Evolutionary conservation across 2,113 vertebrate genomes (phyloP).

Genomic region (Hydrolagus affinis): DNA sequence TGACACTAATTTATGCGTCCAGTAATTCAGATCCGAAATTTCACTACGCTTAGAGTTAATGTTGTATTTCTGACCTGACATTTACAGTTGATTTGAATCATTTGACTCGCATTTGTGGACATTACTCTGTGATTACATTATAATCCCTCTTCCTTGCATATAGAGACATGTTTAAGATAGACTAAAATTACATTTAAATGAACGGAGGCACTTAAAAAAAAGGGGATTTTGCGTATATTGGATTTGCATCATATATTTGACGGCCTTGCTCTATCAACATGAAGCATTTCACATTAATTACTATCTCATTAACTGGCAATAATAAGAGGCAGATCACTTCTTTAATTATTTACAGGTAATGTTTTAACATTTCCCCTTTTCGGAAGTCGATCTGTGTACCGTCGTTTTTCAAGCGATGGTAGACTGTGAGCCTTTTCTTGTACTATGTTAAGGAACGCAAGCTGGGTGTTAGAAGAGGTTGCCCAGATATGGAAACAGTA

Average conservation of each 20-base stretch:
- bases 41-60: too few relatives aligned
- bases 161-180: not conserved
- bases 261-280: not conserved
- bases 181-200: not conserved
- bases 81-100: not conserved
- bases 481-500: too few relatives aligned
- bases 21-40: not conserved
- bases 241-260: not conserved
- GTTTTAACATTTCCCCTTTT: not conserved
- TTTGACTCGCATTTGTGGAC: not conserved
- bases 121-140: not conserved
- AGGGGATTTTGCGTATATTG: not conserved
- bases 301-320: not conserved
- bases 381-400: not conserved
- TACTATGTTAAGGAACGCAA: too few relatives aligned
- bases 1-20: not conserved
- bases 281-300: not conserved
- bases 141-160: not conserved
- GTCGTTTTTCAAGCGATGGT: not conserved
- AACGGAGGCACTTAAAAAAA: not conserved
- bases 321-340: not conserved
- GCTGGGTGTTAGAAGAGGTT: too few relatives aligned
- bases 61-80: not conserved
- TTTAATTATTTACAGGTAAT: constrained; percentile 7
- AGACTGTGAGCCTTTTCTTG: too few relatives aligned